Percentiles rank a stretch among this genome's conserved stretches.
Evolutionary conservation across 2,888 invertebrate genomes (phyloP).

Genomic region (Achlya flavicornis): DNA sequence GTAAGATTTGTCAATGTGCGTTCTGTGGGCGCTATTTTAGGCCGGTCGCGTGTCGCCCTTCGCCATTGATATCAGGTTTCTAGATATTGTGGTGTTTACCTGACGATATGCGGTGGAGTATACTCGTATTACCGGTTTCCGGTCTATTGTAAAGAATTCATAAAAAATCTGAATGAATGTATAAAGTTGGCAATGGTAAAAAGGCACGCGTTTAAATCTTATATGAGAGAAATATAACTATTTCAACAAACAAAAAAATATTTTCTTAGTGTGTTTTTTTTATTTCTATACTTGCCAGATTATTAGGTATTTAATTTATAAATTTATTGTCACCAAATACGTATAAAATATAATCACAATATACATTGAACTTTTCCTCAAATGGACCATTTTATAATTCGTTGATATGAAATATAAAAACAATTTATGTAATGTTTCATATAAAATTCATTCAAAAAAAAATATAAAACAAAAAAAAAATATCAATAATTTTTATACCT

Average conservation of each 20-base stretch:
- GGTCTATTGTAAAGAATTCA: constrained; percentile 15
- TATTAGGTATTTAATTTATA: too few relatives aligned
- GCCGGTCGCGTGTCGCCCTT: constrained; percentile 69
- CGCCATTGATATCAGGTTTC: constrained; percentile 63
- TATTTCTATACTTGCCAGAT: too few relatives aligned
- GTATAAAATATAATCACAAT: too few relatives aligned
- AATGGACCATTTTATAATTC: too few relatives aligned
- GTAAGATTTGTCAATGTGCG: constrained; percentile 82
- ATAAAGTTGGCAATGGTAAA: background rate
- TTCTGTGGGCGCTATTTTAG: constrained; percentile 79
- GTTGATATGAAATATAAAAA: too few relatives aligned
- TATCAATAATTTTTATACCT: too few relatives aligned
- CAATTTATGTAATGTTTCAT: too few relatives aligned
- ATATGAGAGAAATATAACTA: background rate
- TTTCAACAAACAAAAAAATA: background rate
- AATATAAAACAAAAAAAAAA: too few relatives aligned
- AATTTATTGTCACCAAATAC: too few relatives aligned
- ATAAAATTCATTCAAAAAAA: too few relatives aligned
- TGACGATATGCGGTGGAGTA: constrained; percentile 33
- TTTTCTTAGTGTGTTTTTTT: too few relatives aligned
- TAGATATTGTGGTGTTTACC: constrained; percentile 69
- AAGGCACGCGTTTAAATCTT: background rate
- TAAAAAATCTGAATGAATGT: background rate
- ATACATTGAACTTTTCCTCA: too few relatives aligned
- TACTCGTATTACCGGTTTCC: constrained; percentile 60